Percentiles rank a stretch among this genome's conserved stretches.
Conservation (phyloP, 2,888 invertebrate genomes). For the Heliconius ismenius region DNA sequence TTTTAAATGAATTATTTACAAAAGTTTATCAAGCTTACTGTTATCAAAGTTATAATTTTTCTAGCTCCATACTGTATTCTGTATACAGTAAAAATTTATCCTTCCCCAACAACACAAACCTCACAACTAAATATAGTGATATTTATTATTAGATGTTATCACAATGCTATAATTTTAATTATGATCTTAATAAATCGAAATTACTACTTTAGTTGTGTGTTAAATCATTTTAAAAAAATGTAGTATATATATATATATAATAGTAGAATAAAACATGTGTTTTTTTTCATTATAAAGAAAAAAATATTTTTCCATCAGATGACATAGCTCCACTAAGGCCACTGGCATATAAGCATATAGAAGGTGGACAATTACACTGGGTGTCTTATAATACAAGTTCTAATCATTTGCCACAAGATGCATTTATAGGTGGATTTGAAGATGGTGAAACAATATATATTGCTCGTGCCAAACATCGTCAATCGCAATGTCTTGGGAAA, state of each 20-base stretch:
- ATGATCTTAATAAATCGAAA: too few species aligned
- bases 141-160: too few species aligned
- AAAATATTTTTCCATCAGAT: constrained; percentile 34
- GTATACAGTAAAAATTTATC: neutral
- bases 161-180: neutral
- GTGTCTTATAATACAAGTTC: constrained; percentile 64
- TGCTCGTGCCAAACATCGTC: constrained; percentile 85
- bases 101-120: too few species aligned
- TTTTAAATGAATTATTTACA: neutral
- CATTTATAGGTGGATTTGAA: constrained; percentile 85
- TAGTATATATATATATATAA: too few species aligned
- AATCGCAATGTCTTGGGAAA: constrained; percentile 89
- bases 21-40: neutral
- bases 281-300: neutral
- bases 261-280: too few species aligned
- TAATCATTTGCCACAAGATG: constrained; percentile 84
- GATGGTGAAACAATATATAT: constrained; percentile 82
- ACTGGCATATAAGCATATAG: constrained; percentile 42
- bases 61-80: neutral
- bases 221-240: too few species aligned
- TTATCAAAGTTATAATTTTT: neutral
- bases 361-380: constrained; percentile 82
- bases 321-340: constrained; percentile 36
- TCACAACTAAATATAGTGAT: too few species aligned
- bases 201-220: too few species aligned